A percentile compares a stretch with the other conserved stretches of the same genome.
These are phyloP conservation scores for Halcyon malimbica DNA, from an alignment of 2,113 vertebrate species.

Conservation along the genomic window DNA sequence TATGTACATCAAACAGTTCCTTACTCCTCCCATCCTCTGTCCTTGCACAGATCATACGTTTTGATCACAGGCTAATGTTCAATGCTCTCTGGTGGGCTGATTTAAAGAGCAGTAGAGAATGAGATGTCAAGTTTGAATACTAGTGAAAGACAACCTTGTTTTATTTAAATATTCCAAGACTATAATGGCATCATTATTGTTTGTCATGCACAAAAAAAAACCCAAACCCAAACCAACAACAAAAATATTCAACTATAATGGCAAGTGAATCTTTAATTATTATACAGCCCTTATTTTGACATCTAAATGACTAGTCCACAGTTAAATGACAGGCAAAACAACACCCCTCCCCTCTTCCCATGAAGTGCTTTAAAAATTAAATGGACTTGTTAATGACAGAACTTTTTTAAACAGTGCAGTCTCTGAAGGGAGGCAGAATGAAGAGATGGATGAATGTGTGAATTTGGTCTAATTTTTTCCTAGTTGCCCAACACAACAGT, in stretches of 20 bases:
- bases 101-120: background rate
- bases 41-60: background rate
- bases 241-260: background rate
- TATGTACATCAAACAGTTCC: background rate
- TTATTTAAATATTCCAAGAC: background rate
- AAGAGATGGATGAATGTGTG: background rate
- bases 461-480: background rate
- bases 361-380: background rate
- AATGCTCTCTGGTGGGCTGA: fast-evolving
- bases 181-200: background rate
- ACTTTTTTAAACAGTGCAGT: background rate
- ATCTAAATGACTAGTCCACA: background rate
- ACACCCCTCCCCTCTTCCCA: background rate
- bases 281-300: background rate
- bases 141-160: background rate
- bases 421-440: background rate
- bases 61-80: background rate
- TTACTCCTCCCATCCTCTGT: background rate
- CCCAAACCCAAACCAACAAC: background rate
- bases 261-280: background rate
- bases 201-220: background rate
- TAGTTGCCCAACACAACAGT: background rate
- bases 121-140: background rate
- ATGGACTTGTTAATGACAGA: background rate
- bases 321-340: background rate